phyloP scores from a whole-genome alignment of 1,140 invertebrate genomes.

The Lasioglossum baleicum region DNA sequence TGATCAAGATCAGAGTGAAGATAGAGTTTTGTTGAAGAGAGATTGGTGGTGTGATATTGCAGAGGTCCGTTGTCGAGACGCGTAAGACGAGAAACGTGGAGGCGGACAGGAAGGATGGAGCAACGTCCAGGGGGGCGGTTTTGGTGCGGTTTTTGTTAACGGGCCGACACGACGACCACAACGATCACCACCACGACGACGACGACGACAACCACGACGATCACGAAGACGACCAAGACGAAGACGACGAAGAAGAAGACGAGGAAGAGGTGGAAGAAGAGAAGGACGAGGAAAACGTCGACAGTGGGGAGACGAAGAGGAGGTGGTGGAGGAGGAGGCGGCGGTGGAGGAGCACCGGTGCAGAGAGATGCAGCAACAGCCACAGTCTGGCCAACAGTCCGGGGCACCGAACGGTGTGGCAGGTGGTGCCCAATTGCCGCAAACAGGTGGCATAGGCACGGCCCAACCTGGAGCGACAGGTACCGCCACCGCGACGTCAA shows the following conservation, averaged over 20 bases:
- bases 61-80: slow-evolving; percentile 33
- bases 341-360: slow-evolving; percentile 20
- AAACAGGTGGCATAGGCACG: slow-evolving; percentile 72
- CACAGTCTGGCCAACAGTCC: slow-evolving; percentile 69
- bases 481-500: slow-evolving; percentile 80
- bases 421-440: slow-evolving; percentile 79
- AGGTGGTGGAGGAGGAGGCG: slow-evolving; percentile 45
- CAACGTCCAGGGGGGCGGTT: slow-evolving; percentile 21
- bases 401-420: slow-evolving; percentile 75
- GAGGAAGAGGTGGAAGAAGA: slow-evolving; percentile 33
- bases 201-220: not conserved
- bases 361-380: slow-evolving; percentile 70
- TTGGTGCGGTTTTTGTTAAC: slow-evolving; percentile 51
- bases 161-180: slow-evolving; percentile 35
- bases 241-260: slow-evolving; percentile 34
- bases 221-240: slow-evolving; percentile 10
- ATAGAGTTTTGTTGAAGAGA: not conserved
- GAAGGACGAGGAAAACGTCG: slow-evolving; percentile 28
- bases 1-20: not conserved
- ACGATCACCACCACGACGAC: slow-evolving; percentile 45
- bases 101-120: slow-evolving; percentile 45
- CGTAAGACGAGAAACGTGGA: slow-evolving; percentile 29
- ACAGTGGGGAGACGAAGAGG: slow-evolving; percentile 38
- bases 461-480: slow-evolving; percentile 83
- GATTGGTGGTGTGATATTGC: slow-evolving; percentile 39